These are phyloP conservation scores for Pseudomyrmex pallidus DNA, from an alignment of 1,140 invertebrate genomes.

Conservation along the genomic window DNA sequence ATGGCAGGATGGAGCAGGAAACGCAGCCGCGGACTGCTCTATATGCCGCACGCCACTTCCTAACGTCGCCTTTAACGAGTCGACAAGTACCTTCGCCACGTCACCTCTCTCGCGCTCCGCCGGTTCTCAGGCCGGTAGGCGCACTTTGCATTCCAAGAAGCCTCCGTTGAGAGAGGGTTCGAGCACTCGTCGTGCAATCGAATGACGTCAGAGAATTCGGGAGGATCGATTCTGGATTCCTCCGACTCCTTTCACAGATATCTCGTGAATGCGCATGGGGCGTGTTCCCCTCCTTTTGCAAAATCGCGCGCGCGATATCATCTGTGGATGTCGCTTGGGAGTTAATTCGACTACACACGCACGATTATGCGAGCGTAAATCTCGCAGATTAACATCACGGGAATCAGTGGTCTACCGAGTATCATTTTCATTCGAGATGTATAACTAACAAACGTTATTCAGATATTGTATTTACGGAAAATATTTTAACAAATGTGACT, in stretches of 20 bases:
- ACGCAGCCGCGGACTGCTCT: constrained; percentile 74
- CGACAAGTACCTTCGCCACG: constrained; percentile 78
- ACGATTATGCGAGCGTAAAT: not conserved
- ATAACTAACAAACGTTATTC: not conserved
- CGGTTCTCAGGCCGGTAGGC: constrained; percentile 71
- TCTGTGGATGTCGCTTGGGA: not conserved
- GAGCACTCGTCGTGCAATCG: constrained; percentile 56
- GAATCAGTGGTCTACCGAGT: not conserved
- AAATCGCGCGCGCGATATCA: constrained; percentile 23
- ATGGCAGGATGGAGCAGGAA: constrained; percentile 49
- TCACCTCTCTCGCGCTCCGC: constrained; percentile 73
- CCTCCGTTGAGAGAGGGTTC: constrained; percentile 35
- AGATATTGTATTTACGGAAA: too few relatives aligned
- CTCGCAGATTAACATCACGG: not conserved
- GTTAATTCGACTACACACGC: constrained; percentile 20
- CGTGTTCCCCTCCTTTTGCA: constrained; percentile 10
- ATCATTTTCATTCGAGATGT: not conserved
- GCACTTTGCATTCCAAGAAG: constrained; percentile 79
- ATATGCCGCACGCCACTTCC: constrained; percentile 77
- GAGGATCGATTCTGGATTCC: constrained; percentile 53
- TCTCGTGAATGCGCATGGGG: not conserved
- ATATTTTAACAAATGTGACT: too few relatives aligned
- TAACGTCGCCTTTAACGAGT: constrained; percentile 82
- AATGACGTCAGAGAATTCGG: constrained; percentile 58
- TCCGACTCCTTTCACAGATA: constrained; percentile 3